phyloP scores from a whole-genome alignment of 1,140 invertebrate species.

The Andricus grossulariae region DNA sequence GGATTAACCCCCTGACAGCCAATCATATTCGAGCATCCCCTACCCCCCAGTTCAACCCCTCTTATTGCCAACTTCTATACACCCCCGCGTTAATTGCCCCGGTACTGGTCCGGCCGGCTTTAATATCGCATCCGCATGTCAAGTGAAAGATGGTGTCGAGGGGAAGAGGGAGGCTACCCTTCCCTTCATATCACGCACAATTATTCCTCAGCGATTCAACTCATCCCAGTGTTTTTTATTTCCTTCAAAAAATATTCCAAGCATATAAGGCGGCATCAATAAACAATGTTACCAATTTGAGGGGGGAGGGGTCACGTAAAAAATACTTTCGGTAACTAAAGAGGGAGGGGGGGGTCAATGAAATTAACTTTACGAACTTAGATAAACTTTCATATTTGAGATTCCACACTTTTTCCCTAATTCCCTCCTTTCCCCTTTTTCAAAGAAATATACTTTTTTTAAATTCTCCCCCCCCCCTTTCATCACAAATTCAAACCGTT shows the following conservation, averaged over 20 bases:
- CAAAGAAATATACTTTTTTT: too few relatives aligned
- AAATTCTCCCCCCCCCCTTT: too few relatives aligned
- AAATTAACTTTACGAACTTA: too few relatives aligned
- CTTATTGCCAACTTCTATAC: constrained; percentile 36
- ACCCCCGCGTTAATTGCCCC: constrained; percentile 62
- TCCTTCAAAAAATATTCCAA: neutral
- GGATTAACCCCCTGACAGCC: constrained; percentile 63
- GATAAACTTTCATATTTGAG: too few relatives aligned
- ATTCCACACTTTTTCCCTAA: too few relatives aligned
- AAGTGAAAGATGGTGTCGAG: constrained; percentile 52
- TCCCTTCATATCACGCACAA: neutral
- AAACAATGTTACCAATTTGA: too few relatives aligned
- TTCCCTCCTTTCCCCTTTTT: too few relatives aligned
- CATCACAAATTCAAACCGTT: too few relatives aligned
- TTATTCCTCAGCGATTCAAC: neutral
- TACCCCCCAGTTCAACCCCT: constrained; percentile 51
- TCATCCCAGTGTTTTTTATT: neutral
- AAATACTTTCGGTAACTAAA: too few relatives aligned
- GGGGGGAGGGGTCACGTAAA: too few relatives aligned
- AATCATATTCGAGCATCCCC: constrained; percentile 61
- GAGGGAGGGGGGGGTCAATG: too few relatives aligned
- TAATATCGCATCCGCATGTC: constrained; percentile 59
- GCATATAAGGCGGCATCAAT: too few relatives aligned
- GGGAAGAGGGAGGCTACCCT: neutral
- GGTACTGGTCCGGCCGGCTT: constrained; percentile 38